Base-by-base conservation (phyloP, 2,797 vertebrate genomes). In the Apogon hyalosoma region DNA sequence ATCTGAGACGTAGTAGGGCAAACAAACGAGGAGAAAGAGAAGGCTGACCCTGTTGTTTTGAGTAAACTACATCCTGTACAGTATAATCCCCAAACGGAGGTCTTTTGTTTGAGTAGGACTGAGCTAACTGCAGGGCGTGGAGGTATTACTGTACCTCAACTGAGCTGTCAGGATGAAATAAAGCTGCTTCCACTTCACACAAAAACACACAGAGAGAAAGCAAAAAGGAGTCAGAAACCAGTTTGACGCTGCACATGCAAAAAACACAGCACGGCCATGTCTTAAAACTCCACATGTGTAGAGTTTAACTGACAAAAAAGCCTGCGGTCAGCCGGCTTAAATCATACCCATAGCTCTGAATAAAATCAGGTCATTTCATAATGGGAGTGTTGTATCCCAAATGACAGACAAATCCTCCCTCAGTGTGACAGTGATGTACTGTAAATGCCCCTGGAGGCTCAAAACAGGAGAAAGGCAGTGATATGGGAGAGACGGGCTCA, bases 61-160 rank as follows among this genome's bases (percentile, higher is more conserved):
- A 72, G 69, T 69, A 65, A 54, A 72, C 79, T 72, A 78, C 88
- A 84, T 91, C 90, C 89, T 87, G 86, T 83, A 72, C 67, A 42
- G 65, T 76, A 53, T 70, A 83, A 84, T 86, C 79, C 79, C 75
- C 53, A 42, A 69, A 84, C 42, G 59, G 51, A 82, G 73, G 40
- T 47, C 73, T 75, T 87, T 87, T 89, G 87, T 88, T 28, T 81
- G 81, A 61, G 62, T 6, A 41, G 73, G 48, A n/a, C 43, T 42
- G 74, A 54, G 63, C 61, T 59, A 67, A 84, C 66, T 71, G 74
- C 53, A 76, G 80, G 82, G 84, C 40, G 84, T 79, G 88, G 80
- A 58, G 66, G 57, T 74, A 5, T 77, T 69, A 80, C 86, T 83
- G 68, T 72, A 73, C 78, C 67, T 79, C 61, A 1, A 45, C 75